phyloP scores from a whole-genome alignment of 2,113 vertebrate species.

The Triplophysa rosa region DNA sequence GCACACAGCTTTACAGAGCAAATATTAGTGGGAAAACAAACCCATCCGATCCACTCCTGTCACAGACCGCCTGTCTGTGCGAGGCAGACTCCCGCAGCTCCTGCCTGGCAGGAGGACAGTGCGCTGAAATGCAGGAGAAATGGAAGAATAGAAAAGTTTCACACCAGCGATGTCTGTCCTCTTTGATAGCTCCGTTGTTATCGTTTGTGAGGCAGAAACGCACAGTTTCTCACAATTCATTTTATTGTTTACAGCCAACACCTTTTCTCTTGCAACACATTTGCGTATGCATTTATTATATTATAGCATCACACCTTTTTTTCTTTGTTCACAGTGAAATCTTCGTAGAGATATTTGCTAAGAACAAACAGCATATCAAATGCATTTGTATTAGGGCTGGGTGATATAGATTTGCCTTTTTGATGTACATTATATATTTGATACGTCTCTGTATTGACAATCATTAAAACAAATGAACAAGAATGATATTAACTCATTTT shows the following conservation, averaged over 20 bases:
- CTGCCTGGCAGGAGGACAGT: conserved; percentile 19
- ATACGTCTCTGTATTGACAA: too few relatives aligned
- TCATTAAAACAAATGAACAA: too few relatives aligned
- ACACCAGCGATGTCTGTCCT: conserved; percentile 11
- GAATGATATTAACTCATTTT: too few relatives aligned
- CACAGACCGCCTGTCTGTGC: conserved; percentile 42
- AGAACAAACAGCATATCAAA: neutral
- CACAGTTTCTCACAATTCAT: conserved; percentile 10
- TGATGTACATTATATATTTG: too few relatives aligned
- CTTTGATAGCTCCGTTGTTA: conserved; percentile 34
- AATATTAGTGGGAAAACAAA: conserved; percentile 50
- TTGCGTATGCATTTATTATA: conserved; percentile 20
- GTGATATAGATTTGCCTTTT: too few relatives aligned
- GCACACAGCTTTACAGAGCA: conserved; percentile 47
- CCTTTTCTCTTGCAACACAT: conserved; percentile 3
- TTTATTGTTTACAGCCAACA: conserved; percentile 36
- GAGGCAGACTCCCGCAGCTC: conserved; percentile 35
- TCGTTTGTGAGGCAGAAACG: conserved; percentile 10
- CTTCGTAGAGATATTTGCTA: neutral
- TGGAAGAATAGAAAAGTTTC: conserved; percentile 22
- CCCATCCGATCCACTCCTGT: conserved; percentile 37
- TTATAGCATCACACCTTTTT: conserved; percentile 13
- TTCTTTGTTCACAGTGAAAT: neutral
- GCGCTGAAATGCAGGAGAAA: conserved; percentile 20
- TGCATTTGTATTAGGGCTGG: neutral